Conservation (phyloP, 2,888 invertebrate genomes). For the Calliphora vomitoria region DNA sequence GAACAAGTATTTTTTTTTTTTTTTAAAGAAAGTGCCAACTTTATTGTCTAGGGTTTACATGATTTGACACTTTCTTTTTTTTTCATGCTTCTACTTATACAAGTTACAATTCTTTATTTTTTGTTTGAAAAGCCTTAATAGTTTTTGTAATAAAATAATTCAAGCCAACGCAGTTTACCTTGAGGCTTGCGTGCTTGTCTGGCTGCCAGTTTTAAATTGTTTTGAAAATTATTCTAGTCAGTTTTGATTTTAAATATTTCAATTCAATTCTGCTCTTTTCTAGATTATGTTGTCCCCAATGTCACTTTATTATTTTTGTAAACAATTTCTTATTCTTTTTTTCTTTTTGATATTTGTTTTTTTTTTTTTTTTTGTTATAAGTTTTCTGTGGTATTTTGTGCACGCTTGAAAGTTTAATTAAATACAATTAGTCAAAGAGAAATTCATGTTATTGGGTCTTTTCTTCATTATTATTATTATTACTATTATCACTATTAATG, state of each 20-base stretch:
- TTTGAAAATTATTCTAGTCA: conserved; percentile 21
- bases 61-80: conserved; percentile 71
- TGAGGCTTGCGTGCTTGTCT: conserved; percentile 29
- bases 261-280: conserved; percentile 36
- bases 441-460: conserved; percentile 71
- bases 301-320: conserved; percentile 36
- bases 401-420: conserved; percentile 68
- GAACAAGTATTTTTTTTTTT: conserved; percentile 22
- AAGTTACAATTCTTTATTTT: background rate
- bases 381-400: conserved; percentile 38
- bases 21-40: conserved; percentile 33
- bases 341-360: conserved; percentile 42
- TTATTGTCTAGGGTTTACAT: conserved; percentile 23
- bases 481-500: background rate
- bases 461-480: conserved; percentile 38
- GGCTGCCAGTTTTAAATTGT: conserved; percentile 19
- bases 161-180: conserved; percentile 46
- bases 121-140: background rate
- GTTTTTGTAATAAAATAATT: background rate
- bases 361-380: conserved; percentile 18
- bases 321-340: conserved; percentile 47
- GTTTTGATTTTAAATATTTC: conserved; percentile 21
- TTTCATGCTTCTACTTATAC: background rate
- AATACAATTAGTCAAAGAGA: conserved; percentile 72
- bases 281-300: conserved; percentile 71